A percentile compares a stretch with the other conserved stretches of the same genome.
These are phyloP conservation scores for Bos taurus DNA, from an alignment of 2,113 vertebrate species.

Conservation along the genomic window DNA sequence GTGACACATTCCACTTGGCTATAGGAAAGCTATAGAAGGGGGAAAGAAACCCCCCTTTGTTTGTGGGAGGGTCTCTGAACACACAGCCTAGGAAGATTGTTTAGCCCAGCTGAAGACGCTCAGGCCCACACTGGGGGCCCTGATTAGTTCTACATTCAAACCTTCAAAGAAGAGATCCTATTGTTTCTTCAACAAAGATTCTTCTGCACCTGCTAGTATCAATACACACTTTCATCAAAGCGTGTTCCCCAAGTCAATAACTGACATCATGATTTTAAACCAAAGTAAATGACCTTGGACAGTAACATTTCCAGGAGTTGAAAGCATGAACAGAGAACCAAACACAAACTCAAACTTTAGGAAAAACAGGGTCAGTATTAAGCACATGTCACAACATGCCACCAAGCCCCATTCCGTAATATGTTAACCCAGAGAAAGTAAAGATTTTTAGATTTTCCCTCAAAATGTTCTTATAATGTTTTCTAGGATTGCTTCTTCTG, in stretches of 20 bases:
- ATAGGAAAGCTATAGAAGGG: neutral
- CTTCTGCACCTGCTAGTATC: neutral
- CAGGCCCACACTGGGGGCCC: neutral
- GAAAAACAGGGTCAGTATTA: neutral
- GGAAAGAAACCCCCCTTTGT: neutral
- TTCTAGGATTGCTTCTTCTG: neutral
- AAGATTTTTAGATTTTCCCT: neutral
- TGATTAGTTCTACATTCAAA: neutral
- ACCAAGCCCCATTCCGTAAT: neutral
- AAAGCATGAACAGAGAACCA: neutral
- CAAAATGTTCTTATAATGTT: neutral
- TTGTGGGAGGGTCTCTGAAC: neutral
- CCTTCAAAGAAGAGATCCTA: neutral
- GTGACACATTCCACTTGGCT: slow-evolving; percentile 2
- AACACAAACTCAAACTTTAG: neutral
- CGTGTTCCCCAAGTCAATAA: slow-evolving; percentile 10
- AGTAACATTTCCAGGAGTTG: neutral
- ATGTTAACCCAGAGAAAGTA: neutral
- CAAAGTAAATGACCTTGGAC: neutral
- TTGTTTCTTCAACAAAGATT: neutral
- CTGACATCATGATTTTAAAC: neutral
- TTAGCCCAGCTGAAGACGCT: neutral
- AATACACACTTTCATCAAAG: neutral
- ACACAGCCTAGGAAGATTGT: neutral
- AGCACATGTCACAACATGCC: neutral